phyloP scores from a whole-genome alignment of 2,797 vertebrate genomes.

The Argya squamiceps region DNA sequence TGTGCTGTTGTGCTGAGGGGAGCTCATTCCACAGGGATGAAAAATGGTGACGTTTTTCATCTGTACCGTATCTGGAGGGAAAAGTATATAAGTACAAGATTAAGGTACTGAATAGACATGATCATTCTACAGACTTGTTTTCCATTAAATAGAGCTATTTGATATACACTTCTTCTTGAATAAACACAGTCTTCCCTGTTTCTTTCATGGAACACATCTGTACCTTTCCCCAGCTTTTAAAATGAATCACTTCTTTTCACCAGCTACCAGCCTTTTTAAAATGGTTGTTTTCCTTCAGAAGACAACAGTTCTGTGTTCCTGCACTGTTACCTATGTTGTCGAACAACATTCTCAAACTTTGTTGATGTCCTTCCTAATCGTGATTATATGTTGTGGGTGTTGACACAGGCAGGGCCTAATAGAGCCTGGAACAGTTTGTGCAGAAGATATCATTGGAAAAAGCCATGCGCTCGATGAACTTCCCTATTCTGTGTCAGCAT shows the following conservation, averaged over 20 bases:
- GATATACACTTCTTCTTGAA: neutral
- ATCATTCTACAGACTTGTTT: accelerated
- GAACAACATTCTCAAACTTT: neutral
- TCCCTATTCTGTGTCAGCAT: neutral
- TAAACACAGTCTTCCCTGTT: neutral
- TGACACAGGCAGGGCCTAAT: neutral
- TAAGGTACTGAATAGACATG: neutral
- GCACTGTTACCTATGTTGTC: neutral
- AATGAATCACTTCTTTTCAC: neutral
- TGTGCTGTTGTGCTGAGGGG: neutral
- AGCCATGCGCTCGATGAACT: neutral
- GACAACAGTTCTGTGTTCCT: neutral
- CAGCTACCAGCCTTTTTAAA: neutral
- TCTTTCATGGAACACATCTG: neutral
- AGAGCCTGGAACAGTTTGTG: neutral
- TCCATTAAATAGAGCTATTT: neutral
- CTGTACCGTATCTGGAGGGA: neutral
- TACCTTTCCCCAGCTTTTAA: neutral
- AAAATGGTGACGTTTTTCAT: neutral
- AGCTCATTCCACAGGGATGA: accelerated
- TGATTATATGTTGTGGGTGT: neutral
- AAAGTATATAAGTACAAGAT: neutral
- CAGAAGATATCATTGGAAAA: neutral
- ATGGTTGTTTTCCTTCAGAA: neutral
- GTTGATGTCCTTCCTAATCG: neutral